phyloP scores from a whole-genome alignment of 2,888 invertebrate genomes.

The Caradrina kadenii region DNA sequence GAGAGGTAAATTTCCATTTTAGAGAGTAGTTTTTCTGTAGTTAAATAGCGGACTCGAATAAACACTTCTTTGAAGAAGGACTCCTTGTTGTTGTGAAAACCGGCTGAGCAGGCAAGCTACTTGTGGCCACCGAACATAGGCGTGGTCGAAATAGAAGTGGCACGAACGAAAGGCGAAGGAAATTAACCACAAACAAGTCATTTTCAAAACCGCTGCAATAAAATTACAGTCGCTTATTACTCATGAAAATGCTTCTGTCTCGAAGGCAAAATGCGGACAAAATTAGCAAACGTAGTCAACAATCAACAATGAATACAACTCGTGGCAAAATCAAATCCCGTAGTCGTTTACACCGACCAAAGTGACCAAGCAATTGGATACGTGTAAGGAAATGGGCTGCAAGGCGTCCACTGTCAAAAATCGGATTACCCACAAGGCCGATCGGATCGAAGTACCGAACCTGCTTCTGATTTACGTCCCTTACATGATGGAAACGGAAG shows the following conservation, averaged over 20 bases:
- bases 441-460: no score
- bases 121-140: slow-evolving; percentile 11
- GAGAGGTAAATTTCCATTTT: slow-evolving; percentile 76
- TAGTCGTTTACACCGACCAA: background rate
- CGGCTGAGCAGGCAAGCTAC: slow-evolving; percentile 3
- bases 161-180: slow-evolving; percentile 1
- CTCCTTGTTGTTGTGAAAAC: background rate
- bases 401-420: background rate
- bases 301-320: background rate
- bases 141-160: slow-evolving; percentile 1
- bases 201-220: background rate
- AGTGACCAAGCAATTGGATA: background rate
- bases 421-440: background rate
- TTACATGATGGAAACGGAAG: background rate
- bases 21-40: slow-evolving; percentile 59
- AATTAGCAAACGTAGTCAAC: slow-evolving; percentile 5
- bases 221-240: background rate
- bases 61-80: slow-evolving; percentile 1
- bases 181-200: background rate
- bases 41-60: slow-evolving; percentile 17
- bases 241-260: background rate
- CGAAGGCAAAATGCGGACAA: background rate
- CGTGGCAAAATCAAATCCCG: background rate
- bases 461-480: background rate
- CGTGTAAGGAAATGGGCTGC: background rate